Evolutionary conservation across 2,888 invertebrate species (phyloP).

Genomic region (Sphaerophoria taeniata): DNA sequence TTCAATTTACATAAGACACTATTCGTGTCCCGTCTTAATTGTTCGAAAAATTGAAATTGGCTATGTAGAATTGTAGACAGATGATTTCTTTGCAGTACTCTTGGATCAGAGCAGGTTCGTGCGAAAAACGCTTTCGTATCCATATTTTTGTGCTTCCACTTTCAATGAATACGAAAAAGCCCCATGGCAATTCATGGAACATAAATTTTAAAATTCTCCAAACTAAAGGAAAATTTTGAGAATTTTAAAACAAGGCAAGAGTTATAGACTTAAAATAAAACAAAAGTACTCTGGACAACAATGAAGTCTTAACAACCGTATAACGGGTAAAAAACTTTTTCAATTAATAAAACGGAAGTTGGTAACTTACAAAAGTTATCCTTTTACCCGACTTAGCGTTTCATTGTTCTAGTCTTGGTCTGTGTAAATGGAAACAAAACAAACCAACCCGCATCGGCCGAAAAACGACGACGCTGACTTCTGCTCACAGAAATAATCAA

Average conservation of each 20-base stretch:
- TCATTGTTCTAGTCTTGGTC: conserved; percentile 1
- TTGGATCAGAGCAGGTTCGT: no score
- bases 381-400: conserved; percentile 24
- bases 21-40: no score
- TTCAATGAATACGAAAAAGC: no score
- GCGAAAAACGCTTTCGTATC: no score
- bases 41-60: no score
- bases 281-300: conserved; percentile 47
- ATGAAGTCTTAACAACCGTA: conserved; percentile 38
- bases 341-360: conserved; percentile 60
- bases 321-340: conserved; percentile 46
- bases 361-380: conserved; percentile 48
- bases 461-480: neutral
- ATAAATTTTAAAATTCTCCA: conserved; percentile 6
- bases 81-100: no score
- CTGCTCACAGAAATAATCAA: conserved; percentile 1
- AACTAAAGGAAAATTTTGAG: no score
- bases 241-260: neutral
- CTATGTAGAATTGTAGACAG: no score
- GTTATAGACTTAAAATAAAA: conserved; percentile 16
- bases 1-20: no score
- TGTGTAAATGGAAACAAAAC: neutral
- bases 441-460: neutral
- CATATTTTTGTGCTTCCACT: no score
- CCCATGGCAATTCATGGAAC: neutral